Percentiles rank a stretch among this genome's conserved stretches.
phyloP scores from a whole-genome alignment of 2,797 vertebrate genomes.

The Danio tinwini region DNA sequence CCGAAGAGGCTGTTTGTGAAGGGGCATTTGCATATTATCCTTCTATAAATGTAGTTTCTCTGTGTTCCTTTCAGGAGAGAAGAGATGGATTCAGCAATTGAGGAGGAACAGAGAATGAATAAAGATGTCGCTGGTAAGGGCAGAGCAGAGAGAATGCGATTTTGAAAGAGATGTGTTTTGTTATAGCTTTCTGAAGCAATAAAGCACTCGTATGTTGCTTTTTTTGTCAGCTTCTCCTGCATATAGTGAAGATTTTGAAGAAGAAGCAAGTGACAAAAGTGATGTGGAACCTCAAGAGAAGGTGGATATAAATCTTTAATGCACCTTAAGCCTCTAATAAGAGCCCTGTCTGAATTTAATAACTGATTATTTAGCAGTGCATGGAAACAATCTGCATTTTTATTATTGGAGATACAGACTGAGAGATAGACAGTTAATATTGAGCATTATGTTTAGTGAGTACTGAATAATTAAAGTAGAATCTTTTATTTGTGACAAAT shows the following conservation, averaged over 20 bases:
- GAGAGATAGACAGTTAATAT: no score
- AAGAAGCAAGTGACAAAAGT: slow-evolving; percentile 63
- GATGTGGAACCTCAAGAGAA: slow-evolving; percentile 51
- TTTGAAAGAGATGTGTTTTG: not conserved
- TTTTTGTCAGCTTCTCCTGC: slow-evolving; percentile 64
- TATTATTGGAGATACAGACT: not conserved
- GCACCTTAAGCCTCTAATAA: not conserved
- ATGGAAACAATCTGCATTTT: not conserved
- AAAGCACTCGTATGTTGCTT: slow-evolving; percentile 1
- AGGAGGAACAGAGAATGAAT: slow-evolving; percentile 23
- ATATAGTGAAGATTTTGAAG: slow-evolving; percentile 80
- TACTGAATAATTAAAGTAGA: not conserved
- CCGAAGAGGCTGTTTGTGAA: not conserved
- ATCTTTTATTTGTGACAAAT: not conserved
- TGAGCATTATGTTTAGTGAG: not conserved
- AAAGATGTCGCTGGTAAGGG: slow-evolving; percentile 64
- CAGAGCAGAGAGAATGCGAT: not conserved
- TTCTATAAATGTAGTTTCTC: slow-evolving; percentile 13
- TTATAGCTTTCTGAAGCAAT: not conserved
- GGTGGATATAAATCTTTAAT: slow-evolving; percentile 56
- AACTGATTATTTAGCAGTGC: not conserved
- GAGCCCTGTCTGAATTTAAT: not conserved
- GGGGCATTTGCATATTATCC: not conserved
- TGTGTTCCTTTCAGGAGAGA: slow-evolving; percentile 62
- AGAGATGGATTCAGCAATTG: slow-evolving; percentile 47